Evolutionary conservation across 2,888 invertebrate genomes (phyloP).

Genomic region (Galerucella calmariensis): DNA sequence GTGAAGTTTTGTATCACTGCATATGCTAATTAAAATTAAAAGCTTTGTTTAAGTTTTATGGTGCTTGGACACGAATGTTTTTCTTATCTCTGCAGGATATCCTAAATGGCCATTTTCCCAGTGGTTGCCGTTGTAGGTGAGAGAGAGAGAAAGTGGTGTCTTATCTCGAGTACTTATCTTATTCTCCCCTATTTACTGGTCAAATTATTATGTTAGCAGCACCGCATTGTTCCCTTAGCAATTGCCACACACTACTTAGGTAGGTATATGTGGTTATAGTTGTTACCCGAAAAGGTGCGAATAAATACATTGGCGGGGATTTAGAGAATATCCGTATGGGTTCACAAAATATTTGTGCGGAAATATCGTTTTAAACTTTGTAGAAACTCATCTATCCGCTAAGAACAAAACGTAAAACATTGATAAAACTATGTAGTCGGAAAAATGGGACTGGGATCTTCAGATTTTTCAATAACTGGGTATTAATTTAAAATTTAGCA

Average conservation of each 20-base stretch:
- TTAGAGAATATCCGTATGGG: background rate
- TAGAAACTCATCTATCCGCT: no score
- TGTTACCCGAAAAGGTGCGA: constrained; percentile 31
- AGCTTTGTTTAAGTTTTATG: constrained; percentile 52
- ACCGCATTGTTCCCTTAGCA: constrained; percentile 27
- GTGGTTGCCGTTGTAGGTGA: constrained; percentile 46
- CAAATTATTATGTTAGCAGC: constrained; percentile 38
- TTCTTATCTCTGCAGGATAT: constrained; percentile 58
- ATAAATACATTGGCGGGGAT: constrained; percentile 26
- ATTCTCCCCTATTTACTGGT: constrained; percentile 41
- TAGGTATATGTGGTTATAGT: background rate
- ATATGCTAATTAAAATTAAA: constrained; percentile 47
- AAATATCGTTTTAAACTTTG: no score
- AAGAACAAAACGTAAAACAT: no score
- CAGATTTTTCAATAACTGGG: no score
- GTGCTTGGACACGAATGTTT: constrained; percentile 52
- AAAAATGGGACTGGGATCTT: no score
- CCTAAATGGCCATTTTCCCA: constrained; percentile 59
- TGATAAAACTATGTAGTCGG: no score
- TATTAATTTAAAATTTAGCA: no score
- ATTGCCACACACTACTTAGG: constrained; percentile 11
- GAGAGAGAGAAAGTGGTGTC: constrained; percentile 44
- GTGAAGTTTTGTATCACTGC: constrained; percentile 32
- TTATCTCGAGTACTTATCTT: constrained; percentile 53
- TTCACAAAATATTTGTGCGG: no score